Percentiles rank a stretch among this genome's conserved stretches.
Conservation (phyloP, 1,140 invertebrate species). For the Rhopalosiphum padi region DNA sequence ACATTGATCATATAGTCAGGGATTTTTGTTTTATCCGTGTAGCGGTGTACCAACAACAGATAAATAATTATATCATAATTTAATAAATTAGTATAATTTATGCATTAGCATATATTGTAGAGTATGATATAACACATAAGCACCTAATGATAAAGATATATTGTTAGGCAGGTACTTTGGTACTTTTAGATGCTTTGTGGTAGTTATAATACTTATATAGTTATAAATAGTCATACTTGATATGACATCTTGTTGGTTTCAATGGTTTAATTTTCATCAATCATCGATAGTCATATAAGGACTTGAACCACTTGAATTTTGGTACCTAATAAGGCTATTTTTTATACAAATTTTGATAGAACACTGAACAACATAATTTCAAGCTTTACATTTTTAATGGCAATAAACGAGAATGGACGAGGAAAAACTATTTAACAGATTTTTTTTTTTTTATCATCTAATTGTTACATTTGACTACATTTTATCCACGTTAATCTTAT, state of each 20-base stretch:
- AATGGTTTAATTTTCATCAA: not conserved
- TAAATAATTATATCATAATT: not conserved
- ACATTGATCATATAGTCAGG: not conserved
- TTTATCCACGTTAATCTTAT: not conserved
- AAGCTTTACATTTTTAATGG: no score
- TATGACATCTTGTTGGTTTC: not conserved
- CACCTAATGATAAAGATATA: not conserved
- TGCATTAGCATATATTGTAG: no score
- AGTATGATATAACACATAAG: not conserved
- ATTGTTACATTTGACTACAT: no score
- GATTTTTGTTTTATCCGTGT: not conserved
- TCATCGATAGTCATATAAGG: not conserved
- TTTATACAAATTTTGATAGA: not conserved
- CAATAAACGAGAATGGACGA: not conserved
- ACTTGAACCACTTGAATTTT: not conserved
- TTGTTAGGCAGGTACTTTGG: not conserved
- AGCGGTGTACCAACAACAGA: not conserved
- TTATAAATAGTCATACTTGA: not conserved
- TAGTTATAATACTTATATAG: no score
- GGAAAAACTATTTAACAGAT: not conserved
- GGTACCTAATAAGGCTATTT: not conserved
- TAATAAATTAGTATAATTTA: no score
- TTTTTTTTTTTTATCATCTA: not conserved
- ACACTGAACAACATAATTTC: no score
- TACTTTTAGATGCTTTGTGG: not conserved